phyloP scores from a whole-genome alignment of 2,797 vertebrate genomes.

The Heterohyrax brucei region DNA sequence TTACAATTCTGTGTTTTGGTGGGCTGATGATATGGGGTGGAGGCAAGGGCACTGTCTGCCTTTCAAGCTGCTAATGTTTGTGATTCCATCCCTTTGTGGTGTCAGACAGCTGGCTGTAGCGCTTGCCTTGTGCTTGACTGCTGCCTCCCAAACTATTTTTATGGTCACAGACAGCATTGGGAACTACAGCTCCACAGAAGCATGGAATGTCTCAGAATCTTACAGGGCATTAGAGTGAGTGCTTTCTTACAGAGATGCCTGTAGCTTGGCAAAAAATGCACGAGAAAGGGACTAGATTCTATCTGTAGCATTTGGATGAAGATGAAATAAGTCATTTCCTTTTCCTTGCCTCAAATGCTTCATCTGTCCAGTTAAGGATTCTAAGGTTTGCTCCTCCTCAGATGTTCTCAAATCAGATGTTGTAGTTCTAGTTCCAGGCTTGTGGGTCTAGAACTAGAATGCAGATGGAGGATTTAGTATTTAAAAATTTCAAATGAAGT shows the following conservation, averaged over 20 bases:
- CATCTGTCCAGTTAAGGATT: constrained; percentile 50
- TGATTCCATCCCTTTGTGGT: constrained; percentile 60
- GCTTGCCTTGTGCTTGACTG: constrained; percentile 84
- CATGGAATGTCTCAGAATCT: constrained; percentile 45
- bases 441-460: neutral
- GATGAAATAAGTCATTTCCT: neutral
- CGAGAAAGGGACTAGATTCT: constrained; percentile 33
- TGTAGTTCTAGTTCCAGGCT: neutral
- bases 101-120: constrained; percentile 77
- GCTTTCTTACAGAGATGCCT: constrained; percentile 68
- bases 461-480: neutral
- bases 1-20: neutral
- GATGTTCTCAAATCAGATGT: neutral
- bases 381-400: neutral
- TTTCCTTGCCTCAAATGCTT: constrained; percentile 52
- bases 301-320: neutral
- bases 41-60: neutral
- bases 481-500: neutral
- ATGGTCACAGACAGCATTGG: constrained; percentile 86
- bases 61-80: constrained; percentile 58
- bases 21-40: neutral
- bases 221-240: constrained; percentile 67
- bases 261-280: constrained; percentile 15
- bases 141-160: constrained; percentile 85
- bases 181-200: constrained; percentile 87